Evolutionary conservation across 2,113 vertebrate species (phyloP), one percentile per base, ranked within the genome.

Genomic region (Dendropsophus ebraccatus): DNA sequence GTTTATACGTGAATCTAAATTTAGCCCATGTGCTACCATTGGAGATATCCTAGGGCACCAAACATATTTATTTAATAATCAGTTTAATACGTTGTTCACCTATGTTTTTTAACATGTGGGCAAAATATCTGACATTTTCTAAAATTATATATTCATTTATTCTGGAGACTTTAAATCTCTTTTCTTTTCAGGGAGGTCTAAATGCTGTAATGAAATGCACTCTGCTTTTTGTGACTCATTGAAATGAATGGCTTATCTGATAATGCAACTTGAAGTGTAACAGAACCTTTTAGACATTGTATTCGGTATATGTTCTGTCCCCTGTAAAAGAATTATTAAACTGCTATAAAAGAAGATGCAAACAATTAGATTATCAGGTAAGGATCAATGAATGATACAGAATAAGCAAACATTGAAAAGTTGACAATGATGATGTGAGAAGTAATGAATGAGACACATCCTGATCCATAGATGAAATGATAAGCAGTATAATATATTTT

Each of bases 131-230:
- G 73, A 85, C 83, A 77, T 85, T 79, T 54, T 17, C 13, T 41
- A 85, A 85, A 85, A 85, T 85, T 79, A 85, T 62, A 2, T 69
- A 86, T 86, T 86, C 84, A 86, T 86, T 86, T 86, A 86, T 86
- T 79, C 84, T 70, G 62, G 19, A 30, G 28, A 25, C 50, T 80
- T 80, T 45, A 47, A 86, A 80, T 56, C 75, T 56, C 16, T 56
- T 79, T 79, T 80, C 75, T 86, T 23, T 80, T 86, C 76, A 56
- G 49, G 84, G 84, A 86, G 84, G 84, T 86, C 84, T 58, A 47
- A 41, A 25, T 30, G 0, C 3, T 69, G 50, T 86, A 86, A 86
- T 86, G 84, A 86, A 86, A 86, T 72, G 84, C 84, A 86, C 76
- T 72, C 84, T 37, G 62, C 65, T 35, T 72, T 84, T 70, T 86